phyloP scores from a whole-genome alignment of 2,888 invertebrate species.

The Hesperia comma region DNA sequence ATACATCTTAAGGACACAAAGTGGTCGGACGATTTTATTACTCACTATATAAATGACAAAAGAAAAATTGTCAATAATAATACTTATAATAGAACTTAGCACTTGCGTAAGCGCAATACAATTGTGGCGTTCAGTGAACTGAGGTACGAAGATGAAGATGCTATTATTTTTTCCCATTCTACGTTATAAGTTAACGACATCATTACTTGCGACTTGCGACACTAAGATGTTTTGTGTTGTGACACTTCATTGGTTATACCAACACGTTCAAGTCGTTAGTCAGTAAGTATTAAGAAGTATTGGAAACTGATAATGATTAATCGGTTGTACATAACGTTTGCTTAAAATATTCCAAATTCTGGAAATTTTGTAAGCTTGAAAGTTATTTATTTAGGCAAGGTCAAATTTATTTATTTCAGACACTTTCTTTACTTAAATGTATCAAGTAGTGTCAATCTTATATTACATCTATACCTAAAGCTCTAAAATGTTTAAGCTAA shows the following conservation, averaged over 20 bases:
- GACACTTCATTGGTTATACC: neutral
- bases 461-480: too few relatives aligned
- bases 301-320: too few relatives aligned
- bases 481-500: too few relatives aligned
- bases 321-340: too few relatives aligned
- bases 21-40: too few relatives aligned
- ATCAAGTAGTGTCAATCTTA: too few relatives aligned
- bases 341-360: too few relatives aligned
- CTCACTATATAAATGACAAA: neutral
- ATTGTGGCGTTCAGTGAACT: constrained; percentile 12
- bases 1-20: too few relatives aligned
- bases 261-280: neutral
- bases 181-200: constrained; percentile 14
- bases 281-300: neutral
- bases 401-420: too few relatives aligned
- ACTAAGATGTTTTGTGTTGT: constrained; percentile 1
- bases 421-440: too few relatives aligned
- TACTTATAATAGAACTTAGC: neutral
- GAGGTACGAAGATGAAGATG: constrained; percentile 11
- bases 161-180: constrained; percentile 15
- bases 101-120: constrained; percentile 13
- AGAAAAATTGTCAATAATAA: neutral
- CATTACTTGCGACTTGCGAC: constrained; percentile 12
- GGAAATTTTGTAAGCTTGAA: too few relatives aligned
- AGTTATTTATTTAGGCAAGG: too few relatives aligned